Percentiles rank a stretch among this genome's conserved stretches.
Conservation (phyloP, 2,888 invertebrate genomes). For the Cataglyphis altisquamis region DNA sequence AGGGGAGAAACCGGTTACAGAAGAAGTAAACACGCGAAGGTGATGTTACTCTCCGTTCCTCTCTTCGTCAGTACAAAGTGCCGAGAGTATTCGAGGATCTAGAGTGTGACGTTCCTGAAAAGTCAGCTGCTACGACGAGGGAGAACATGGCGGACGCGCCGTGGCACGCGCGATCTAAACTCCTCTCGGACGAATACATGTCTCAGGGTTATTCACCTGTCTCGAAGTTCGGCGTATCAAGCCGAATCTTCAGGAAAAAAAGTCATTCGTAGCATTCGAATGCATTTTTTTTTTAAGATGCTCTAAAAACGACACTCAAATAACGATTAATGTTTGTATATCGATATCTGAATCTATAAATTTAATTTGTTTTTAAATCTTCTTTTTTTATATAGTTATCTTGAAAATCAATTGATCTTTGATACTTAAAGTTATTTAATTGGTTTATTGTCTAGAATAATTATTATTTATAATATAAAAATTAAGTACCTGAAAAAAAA, state of each 20-base stretch:
- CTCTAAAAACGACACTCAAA: background rate
- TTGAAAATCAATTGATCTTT: background rate
- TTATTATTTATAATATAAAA: background rate
- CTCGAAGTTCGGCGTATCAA: background rate
- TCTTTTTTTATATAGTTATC: background rate
- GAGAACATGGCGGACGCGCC: conserved; percentile 42
- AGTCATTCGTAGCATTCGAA: background rate
- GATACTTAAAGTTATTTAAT: background rate
- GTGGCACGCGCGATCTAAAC: conserved; percentile 45
- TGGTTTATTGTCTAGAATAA: background rate
- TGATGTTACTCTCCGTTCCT: conserved; percentile 82
- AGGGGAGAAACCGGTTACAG: conserved; percentile 80
- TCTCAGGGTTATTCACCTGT: conserved; percentile 37
- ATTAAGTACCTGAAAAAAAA: background rate
- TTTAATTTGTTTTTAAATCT: background rate
- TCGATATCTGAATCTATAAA: background rate
- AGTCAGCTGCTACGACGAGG: conserved; percentile 63
- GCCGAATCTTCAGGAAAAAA: background rate
- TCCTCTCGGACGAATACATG: conserved; percentile 19
- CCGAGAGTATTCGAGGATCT: conserved; percentile 71
- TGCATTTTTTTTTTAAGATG: background rate
- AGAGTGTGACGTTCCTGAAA: conserved; percentile 75
- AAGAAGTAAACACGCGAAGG: conserved; percentile 85
- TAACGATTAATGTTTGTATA: background rate
- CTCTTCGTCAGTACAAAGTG: conserved; percentile 75